Conservation (phyloP, 2,113 vertebrate species). For the Spizaetus ornatus region DNA sequence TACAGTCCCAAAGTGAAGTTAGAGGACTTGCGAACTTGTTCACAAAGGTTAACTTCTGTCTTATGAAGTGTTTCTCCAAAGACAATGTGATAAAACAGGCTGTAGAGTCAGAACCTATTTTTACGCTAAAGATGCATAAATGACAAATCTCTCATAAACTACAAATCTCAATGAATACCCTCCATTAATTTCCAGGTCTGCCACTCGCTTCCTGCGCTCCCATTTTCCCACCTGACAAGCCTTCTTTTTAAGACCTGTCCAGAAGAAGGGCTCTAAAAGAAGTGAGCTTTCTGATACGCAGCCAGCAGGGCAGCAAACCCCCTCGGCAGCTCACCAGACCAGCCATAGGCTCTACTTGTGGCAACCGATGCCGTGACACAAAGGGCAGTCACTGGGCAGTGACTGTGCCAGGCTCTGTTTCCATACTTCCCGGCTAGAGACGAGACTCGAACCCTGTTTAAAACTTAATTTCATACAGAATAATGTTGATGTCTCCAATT, state of each 20-base stretch:
- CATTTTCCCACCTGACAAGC: not conserved
- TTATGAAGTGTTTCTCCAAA: not conserved
- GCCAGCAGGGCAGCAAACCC: not conserved
- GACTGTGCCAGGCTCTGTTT: not conserved
- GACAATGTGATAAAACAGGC: not conserved
- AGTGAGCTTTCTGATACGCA: not conserved
- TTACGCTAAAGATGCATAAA: not conserved
- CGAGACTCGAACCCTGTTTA: not conserved
- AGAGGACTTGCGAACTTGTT: not conserved
- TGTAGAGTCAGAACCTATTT: not conserved
- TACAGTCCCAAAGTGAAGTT: not conserved
- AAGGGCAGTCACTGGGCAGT: not conserved
- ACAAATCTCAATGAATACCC: not conserved
- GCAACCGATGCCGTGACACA: not conserved
- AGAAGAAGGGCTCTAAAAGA: not conserved
- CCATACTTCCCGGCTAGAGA: not conserved
- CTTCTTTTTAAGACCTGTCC: not conserved
- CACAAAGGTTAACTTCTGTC: not conserved
- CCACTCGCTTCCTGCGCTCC: not conserved
- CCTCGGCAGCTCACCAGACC: not conserved
- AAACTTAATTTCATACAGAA: not conserved
- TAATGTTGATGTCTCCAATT: not conserved
- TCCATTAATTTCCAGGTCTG: not conserved
- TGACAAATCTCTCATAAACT: not conserved
- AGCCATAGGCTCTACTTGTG: rapidly evolving